A percentile compares a stretch with the other conserved stretches of the same genome.
Evolutionary conservation across 2,113 vertebrate species (phyloP).

Genomic region (Trachemys scripta): DNA sequence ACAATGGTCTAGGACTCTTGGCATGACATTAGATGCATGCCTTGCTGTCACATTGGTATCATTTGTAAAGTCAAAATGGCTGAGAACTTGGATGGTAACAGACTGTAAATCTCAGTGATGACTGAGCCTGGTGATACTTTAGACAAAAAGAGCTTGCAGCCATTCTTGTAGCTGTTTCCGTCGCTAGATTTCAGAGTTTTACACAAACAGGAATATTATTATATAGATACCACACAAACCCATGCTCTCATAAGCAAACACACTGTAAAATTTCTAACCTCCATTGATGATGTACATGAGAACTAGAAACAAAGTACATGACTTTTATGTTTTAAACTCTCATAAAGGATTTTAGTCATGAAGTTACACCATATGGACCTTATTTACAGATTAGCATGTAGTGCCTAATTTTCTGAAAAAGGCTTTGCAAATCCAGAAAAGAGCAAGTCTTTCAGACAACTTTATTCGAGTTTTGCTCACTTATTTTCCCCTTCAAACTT

Average conservation of each 20-base stretch:
- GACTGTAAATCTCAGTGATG: background rate
- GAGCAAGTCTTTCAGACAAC: background rate
- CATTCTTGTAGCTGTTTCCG: background rate
- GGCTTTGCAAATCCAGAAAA: background rate
- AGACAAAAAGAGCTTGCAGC: background rate
- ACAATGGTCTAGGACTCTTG: background rate
- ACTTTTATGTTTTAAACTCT: background rate
- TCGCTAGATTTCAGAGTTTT: background rate
- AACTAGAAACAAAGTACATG: background rate
- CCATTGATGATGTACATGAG: background rate
- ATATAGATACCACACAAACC: background rate
- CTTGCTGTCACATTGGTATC: background rate
- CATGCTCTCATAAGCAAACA: fast-evolving
- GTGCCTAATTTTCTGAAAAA: background rate
- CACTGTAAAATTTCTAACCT: background rate
- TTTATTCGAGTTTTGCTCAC: background rate
- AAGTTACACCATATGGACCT: background rate
- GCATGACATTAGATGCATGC: background rate
- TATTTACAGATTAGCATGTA: background rate
- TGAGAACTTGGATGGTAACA: background rate
- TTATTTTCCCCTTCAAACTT: background rate
- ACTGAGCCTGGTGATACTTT: background rate
- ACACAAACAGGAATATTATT: background rate
- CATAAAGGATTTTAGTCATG: background rate
- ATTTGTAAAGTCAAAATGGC: background rate